Evolutionary conservation across 2,113 vertebrate genomes (phyloP), one percentile per base, ranked within the genome.

Genomic region (Forbesichthys agassizii): DNA sequence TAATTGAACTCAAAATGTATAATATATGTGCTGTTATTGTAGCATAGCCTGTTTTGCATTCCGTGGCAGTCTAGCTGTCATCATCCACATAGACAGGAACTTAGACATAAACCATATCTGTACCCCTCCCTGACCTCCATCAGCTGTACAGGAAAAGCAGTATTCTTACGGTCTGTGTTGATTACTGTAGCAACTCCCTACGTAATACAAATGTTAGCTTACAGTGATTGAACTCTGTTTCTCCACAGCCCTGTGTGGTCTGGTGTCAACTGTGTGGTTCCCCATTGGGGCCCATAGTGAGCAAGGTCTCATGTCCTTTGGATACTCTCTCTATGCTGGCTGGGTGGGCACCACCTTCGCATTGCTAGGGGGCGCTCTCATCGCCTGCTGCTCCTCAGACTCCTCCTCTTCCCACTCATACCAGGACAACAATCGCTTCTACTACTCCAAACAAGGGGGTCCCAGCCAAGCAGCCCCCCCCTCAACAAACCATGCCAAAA

Each of bases 211-310:
- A 42, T 42, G 7, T 6, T 9, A 1, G 42, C 20, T 47, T 4
- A 42, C 36, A 42, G 36, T 6, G 36, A 6, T 42, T 5, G 7
- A 42, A 42, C 36, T 42, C 10, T 67, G 53, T 63, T 42, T 82
- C 57, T 88, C 74, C 68, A 10, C 91, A 99, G 98, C 94, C 49
- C 68, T 95, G 77, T 96, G 95, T 0, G 94, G 94, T 0, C 78
- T 95, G 0, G 93, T 98, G 0, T 95, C 95, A 0, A 99, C 98
- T 0, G 91, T 99, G 71, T 99, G 97, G 97, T 99, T 98, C 70
- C 96, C 96, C 0, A 94, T 98, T 16, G 96, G 95, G 0, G 95
- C 95, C 57, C 93, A 98, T 86, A 91, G 87, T 0, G 94, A 96
- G 78, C 92, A 91, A 11, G 93, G 92, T 81, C 92, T 99, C 59